Evolutionary conservation across 1,140 invertebrate genomes (phyloP).

Genomic region (Drosophila sp.): DNA sequence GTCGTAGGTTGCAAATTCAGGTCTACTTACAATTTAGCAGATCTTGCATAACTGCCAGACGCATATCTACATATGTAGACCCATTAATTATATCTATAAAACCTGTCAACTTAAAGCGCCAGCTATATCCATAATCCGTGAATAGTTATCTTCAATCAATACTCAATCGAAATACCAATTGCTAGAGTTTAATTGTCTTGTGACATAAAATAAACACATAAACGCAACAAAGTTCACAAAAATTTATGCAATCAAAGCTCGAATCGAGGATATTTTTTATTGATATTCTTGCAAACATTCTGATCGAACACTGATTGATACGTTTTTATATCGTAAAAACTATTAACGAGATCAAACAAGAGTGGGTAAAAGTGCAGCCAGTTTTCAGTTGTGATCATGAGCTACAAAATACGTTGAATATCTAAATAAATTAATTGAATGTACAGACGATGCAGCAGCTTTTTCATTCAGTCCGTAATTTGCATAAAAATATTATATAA

Average conservation of each 20-base stretch:
- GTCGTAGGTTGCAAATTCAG: neutral
- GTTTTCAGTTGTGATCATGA: constrained; percentile 51
- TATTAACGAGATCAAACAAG: neutral
- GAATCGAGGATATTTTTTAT: constrained; percentile 1
- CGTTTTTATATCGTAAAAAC: constrained; percentile 18
- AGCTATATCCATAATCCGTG: neutral
- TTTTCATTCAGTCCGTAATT: neutral
- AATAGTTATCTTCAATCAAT: constrained; percentile 14
- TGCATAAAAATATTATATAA: constrained; percentile 6
- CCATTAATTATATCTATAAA: constrained; percentile 5
- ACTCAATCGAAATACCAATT: neutral
- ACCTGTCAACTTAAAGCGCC: neutral
- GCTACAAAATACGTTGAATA: constrained; percentile 58
- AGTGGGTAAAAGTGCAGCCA: constrained; percentile 43
- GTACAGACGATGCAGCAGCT: constrained; percentile 5
- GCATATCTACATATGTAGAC: neutral
- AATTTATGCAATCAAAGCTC: constrained; percentile 1
- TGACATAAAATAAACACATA: neutral
- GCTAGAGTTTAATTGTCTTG: neutral
- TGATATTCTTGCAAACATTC: neutral
- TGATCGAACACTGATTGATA: constrained; percentile 13
- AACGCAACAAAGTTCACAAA: neutral
- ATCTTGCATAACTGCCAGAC: constrained; percentile 19
- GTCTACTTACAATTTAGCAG: constrained; percentile 3
- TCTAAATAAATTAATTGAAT: constrained; percentile 45